Evolutionary conservation across 2,888 invertebrate genomes (phyloP), one percentile per base, ranked within the genome.

Genomic region (Hedychridium roseum): DNA sequence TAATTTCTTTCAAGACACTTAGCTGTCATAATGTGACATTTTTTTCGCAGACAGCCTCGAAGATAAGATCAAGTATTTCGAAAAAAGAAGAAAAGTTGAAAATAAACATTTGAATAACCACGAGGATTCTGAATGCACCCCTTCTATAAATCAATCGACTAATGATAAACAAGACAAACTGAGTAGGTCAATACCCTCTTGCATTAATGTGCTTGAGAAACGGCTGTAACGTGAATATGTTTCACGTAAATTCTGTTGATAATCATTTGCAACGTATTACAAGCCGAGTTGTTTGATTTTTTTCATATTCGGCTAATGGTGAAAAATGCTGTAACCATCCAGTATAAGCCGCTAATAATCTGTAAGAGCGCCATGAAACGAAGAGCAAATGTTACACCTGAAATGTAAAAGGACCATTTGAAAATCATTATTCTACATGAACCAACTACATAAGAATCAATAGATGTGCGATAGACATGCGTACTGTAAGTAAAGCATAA

Each of bases 41-140:
- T 69, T 67, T 56, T 68, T 85, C 85, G 26, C 83, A 93, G 93
- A 88, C 30, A 92, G 91, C 67, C 81, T 94, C 53, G 92, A 94
- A 79, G 88, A 89, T 65, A 86, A 88, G 60, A 88, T 94, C 38
- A 83, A 89, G 62, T 87, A 90, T 78, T 91, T 85, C 71, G 84
- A 84, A 4, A 92, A 90, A 73, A 88, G 88, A 68, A 83, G 85
- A 68, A 84, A 44, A 11, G 23, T 56, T 11, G 43, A 43, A 35
- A n/a, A n/a, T n/a, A n/a, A n/a, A n/a, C n/a, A n/a, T n/a, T n/a
- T n/a, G n/a, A n/a, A n/a, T n/a, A n/a, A n/a, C n/a, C n/a, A n/a
- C n/a, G n/a, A n/a, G n/a, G n/a, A n/a, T n/a, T n/a, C n/a, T n/a
- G n/a, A n/a, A n/a, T n/a, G n/a, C n/a, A n/a, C n/a, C n/a, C n/a